Percentiles rank a stretch among this genome's conserved stretches.
Conservation (phyloP, 2,113 vertebrate species). For the Oophaga pumilio region DNA sequence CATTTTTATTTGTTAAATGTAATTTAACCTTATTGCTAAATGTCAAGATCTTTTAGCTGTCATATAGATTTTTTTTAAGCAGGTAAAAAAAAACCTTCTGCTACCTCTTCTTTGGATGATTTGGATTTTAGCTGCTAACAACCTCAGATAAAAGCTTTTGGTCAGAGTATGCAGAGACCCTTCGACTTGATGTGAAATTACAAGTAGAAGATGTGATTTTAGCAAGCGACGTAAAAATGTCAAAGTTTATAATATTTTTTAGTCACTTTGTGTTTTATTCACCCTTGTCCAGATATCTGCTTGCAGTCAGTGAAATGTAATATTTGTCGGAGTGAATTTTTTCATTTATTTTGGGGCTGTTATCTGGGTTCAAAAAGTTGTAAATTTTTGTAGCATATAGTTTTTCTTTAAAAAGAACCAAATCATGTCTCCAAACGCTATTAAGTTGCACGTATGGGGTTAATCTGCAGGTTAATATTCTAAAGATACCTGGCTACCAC, state of each 20-base stretch:
- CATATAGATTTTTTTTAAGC: neutral
- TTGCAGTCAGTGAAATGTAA: neutral
- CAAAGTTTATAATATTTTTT: too few relatives aligned
- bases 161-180: neutral
- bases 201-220: too few relatives aligned
- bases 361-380: too few relatives aligned
- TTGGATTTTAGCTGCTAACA: neutral
- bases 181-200: neutral
- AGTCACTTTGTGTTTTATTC: neutral
- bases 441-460: too few relatives aligned
- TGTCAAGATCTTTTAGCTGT: constrained; percentile 19
- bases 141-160: neutral
- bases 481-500: too few relatives aligned
- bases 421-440: too few relatives aligned
- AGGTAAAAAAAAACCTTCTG: neutral
- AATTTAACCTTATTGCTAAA: constrained; percentile 56
- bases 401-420: too few relatives aligned
- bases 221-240: neutral
- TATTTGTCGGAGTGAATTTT: neutral
- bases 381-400: too few relatives aligned
- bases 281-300: neutral
- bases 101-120: neutral
- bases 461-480: too few relatives aligned
- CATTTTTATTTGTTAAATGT: constrained; percentile 45
- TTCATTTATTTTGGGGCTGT: too few relatives aligned